Evolutionary conservation across 2,888 invertebrate species (phyloP).

Genomic region (Coleophora flavipennella): DNA sequence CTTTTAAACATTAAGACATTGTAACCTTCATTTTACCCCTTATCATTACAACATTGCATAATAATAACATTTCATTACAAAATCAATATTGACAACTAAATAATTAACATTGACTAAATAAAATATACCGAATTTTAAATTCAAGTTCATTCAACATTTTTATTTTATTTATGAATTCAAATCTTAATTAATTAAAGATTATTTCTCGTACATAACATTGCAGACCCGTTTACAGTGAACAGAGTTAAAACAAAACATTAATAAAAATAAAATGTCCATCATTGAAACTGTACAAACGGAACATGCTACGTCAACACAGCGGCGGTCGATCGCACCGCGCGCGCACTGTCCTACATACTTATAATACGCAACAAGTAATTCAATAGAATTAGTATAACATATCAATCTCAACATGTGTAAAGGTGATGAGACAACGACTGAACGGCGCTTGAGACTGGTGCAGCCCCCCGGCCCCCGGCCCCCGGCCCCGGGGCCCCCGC

Average conservation of each 20-base stretch:
- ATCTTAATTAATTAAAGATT: constrained; percentile 52
- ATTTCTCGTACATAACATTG: constrained; percentile 61
- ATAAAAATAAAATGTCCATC: constrained; percentile 57
- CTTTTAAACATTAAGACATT: constrained; percentile 67
- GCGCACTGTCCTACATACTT: constrained; percentile 35
- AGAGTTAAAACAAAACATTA: constrained; percentile 62
- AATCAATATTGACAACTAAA: constrained; percentile 56
- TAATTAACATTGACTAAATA: constrained; percentile 67
- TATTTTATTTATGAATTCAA: constrained; percentile 33
- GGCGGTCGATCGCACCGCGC: constrained; percentile 23
- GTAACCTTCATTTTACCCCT: constrained; percentile 58
- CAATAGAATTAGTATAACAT: constrained; percentile 72
- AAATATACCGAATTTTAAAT: constrained; percentile 65
- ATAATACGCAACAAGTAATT: constrained; percentile 71
- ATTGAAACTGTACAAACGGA: constrained; percentile 46
- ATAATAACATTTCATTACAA: constrained; percentile 62
- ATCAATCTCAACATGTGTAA: constrained; percentile 72
- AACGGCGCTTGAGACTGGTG: constrained; percentile 23
- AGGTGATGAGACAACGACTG: constrained; percentile 62
- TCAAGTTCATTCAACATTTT: constrained; percentile 51
- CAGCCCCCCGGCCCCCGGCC: neutral
- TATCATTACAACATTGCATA: constrained; percentile 65
- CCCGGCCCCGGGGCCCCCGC: neutral
- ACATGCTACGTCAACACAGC: constrained; percentile 29
- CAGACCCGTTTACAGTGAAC: constrained; percentile 68